phyloP scores from a whole-genome alignment of 1,140 invertebrate species.

The Cotesia typhae region DNA sequence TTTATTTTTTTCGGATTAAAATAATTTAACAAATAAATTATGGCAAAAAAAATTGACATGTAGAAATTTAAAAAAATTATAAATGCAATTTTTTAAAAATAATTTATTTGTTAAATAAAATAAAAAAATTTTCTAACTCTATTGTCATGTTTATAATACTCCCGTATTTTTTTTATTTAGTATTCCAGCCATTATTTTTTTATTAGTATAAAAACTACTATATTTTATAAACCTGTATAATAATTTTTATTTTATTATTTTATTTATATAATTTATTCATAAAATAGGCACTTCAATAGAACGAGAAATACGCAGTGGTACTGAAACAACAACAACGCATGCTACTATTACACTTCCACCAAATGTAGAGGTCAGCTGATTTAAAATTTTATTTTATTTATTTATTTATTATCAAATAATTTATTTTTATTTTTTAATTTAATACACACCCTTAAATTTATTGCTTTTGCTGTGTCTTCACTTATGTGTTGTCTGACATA shows the following conservation, averaged over 20 bases:
- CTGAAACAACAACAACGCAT: constrained; percentile 63
- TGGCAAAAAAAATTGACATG: no score
- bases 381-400: constrained; percentile 42
- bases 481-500: neutral
- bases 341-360: constrained; percentile 63
- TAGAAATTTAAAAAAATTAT: no score
- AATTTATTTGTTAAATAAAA: no score
- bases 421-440: constrained; percentile 30
- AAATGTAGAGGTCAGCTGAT: constrained; percentile 61
- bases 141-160: no score
- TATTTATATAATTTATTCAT: constrained; percentile 47
- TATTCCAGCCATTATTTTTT: no score
- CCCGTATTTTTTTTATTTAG: no score
- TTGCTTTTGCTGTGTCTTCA: constrained; percentile 23
- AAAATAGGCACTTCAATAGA: constrained; percentile 62
- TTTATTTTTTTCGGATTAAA: constrained; percentile 28
- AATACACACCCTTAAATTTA: constrained; percentile 28
- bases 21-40: neutral
- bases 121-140: no score
- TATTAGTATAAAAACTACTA: no score
- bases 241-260: constrained; percentile 40
- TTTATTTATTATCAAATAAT: constrained; percentile 43
- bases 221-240: no score
- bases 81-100: no score
- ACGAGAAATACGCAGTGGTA: constrained; percentile 62